Evolutionary conservation across 1,140 invertebrate species (phyloP).

Genomic region (Sycophila sp.): DNA sequence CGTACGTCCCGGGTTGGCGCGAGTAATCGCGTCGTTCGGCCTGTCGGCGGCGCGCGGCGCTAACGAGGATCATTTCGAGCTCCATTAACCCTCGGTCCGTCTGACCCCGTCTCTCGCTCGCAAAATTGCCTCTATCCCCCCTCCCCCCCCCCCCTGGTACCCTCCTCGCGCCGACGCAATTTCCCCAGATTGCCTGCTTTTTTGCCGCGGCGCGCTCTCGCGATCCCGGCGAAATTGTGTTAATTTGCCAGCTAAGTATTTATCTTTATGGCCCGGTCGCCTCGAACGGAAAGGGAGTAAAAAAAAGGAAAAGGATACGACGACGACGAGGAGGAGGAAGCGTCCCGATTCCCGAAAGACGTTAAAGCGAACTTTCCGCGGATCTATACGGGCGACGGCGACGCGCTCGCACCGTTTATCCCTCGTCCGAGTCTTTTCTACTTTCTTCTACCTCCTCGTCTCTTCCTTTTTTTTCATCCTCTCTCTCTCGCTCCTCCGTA

Average conservation of each 20-base stretch:
- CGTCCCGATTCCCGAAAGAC: conserved; percentile 40
- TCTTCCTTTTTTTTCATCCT: neutral
- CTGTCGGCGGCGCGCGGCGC: conserved; percentile 6
- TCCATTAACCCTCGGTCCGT: conserved; percentile 30
- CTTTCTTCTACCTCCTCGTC: neutral
- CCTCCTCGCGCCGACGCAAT: conserved; percentile 17
- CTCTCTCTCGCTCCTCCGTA: neutral
- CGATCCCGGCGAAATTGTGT: conserved; percentile 34
- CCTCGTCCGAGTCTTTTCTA: conserved; percentile 1
- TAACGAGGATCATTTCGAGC: conserved; percentile 37
- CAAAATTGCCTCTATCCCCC: conserved; percentile 19
- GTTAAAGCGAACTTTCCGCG: conserved; percentile 38
- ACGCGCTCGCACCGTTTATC: conserved; percentile 11
- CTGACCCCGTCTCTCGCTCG: neutral
- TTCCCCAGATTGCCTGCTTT: conserved; percentile 36
- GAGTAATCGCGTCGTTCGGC: neutral
- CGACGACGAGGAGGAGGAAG: too few species aligned
- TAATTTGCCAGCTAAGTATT: conserved; percentile 38
- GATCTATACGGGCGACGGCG: conserved; percentile 11
- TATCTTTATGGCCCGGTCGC: conserved; percentile 38
- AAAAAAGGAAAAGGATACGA: too few species aligned
- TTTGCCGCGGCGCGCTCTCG: conserved; percentile 8
- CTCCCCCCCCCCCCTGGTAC: neutral
- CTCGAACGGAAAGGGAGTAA: too few species aligned
- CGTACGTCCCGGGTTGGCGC: neutral